Evolutionary conservation across 2,113 vertebrate genomes (phyloP).

Genomic region (Girardinichthys multiradiatus): DNA sequence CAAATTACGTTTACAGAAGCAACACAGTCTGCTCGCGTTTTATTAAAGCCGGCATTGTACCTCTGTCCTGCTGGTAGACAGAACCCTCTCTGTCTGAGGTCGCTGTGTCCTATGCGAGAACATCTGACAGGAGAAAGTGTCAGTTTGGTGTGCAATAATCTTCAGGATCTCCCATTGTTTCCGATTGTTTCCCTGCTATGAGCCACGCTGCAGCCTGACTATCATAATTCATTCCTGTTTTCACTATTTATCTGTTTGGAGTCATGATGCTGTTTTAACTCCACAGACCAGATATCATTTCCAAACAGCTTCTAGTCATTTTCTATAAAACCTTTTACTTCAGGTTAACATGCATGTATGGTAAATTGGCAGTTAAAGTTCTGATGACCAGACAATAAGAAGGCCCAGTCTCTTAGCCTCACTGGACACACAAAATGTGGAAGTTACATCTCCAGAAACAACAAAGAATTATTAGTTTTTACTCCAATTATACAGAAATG

Average conservation of each 20-base stretch:
- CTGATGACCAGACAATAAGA: conserved; percentile 18
- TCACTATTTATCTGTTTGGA: conserved; percentile 44
- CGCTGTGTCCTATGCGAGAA: conserved; percentile 48
- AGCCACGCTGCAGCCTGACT: conserved; percentile 29
- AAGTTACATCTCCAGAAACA: background rate
- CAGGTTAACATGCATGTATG: conserved; percentile 40
- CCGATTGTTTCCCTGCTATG: conserved; percentile 28
- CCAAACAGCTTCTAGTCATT: conserved; percentile 42
- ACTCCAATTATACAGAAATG: background rate
- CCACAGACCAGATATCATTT: conserved; percentile 17
- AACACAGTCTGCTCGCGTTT: conserved; percentile 69
- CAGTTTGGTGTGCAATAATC: conserved; percentile 29
- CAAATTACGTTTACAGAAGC: conserved; percentile 80
- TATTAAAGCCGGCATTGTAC: conserved; percentile 60
- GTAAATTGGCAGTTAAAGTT: conserved; percentile 41
- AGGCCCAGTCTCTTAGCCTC: no score
- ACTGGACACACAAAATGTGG: no score
- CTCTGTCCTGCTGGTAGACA: conserved; percentile 42
- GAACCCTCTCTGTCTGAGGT: conserved; percentile 57
- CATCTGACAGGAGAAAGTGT: conserved; percentile 32
- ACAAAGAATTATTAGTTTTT: no score
- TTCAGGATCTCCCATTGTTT: conserved; percentile 17
- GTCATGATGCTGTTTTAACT: conserved; percentile 45
- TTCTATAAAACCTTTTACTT: conserved; percentile 15
- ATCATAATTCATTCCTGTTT: conserved; percentile 48